Evolutionary conservation across 2,797 vertebrate species (phyloP).

Genomic region (Cryptoblepharus egeriae): DNA sequence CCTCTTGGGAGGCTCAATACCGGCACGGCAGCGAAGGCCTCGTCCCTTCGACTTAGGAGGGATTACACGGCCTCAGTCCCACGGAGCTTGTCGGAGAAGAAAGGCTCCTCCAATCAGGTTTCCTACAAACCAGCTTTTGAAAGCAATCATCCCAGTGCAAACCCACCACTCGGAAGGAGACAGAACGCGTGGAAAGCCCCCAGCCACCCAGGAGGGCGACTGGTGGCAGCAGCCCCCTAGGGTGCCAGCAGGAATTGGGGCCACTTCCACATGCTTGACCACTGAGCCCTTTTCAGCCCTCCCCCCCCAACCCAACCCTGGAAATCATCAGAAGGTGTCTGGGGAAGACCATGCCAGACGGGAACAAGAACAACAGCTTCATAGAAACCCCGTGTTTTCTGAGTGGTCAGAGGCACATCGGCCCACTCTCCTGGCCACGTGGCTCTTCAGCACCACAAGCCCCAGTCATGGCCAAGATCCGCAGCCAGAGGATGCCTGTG

Average conservation of each 20-base stretch:
- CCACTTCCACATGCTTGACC: too few relatives aligned
- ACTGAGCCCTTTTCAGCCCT: neutral
- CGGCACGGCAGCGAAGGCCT: slow-evolving; percentile 70
- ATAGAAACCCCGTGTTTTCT: too few relatives aligned
- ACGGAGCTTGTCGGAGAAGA: slow-evolving; percentile 68
- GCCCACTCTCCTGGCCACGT: too few relatives aligned
- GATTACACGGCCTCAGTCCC: slow-evolving; percentile 80
- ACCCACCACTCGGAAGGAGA: slow-evolving; percentile 57
- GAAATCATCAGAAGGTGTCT: neutral
- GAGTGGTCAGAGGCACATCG: too few relatives aligned
- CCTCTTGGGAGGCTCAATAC: slow-evolving; percentile 78
- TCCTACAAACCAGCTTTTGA: slow-evolving; percentile 74
- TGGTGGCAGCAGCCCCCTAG: too few relatives aligned
- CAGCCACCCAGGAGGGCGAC: too few relatives aligned
- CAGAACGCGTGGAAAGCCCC: slow-evolving; percentile 4
- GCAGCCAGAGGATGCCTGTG: too few relatives aligned
- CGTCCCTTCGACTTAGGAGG: slow-evolving; percentile 74
- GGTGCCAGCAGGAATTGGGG: too few relatives aligned
- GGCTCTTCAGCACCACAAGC: too few relatives aligned
- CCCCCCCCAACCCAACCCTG: neutral
- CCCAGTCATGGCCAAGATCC: too few relatives aligned
- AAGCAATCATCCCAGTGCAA: slow-evolving; percentile 76
- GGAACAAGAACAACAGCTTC: too few relatives aligned
- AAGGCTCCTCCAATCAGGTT: slow-evolving; percentile 80
- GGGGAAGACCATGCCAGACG: too few relatives aligned